Evolutionary conservation across 2,797 vertebrate species (phyloP).

Genomic region (Anguilla obscura): DNA sequence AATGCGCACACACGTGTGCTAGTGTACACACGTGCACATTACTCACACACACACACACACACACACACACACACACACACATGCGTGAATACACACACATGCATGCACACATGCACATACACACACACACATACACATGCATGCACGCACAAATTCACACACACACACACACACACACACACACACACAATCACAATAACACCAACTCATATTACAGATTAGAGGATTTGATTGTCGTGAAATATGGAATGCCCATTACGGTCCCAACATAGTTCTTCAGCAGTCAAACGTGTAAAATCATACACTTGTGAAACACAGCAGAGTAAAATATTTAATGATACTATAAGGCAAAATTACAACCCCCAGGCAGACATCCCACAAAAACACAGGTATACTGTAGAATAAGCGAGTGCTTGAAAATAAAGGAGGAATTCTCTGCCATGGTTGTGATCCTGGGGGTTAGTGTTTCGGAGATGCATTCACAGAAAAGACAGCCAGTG

Average conservation of each 20-base stretch:
- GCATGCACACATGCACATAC: not conserved
- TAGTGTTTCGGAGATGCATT: not conserved
- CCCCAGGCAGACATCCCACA: not conserved
- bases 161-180: not conserved
- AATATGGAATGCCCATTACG: not conserved
- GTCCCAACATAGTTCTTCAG: not conserved
- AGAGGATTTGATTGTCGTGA: slow-evolving; percentile 31
- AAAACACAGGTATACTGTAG: not conserved
- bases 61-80: not conserved
- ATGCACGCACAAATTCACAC: not conserved
- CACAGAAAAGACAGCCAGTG: not conserved
- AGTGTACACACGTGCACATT: not conserved
- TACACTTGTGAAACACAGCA: not conserved
- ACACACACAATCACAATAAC: not conserved
- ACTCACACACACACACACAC: not conserved
- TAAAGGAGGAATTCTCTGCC: not conserved
- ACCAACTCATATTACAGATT: slow-evolving; percentile 37
- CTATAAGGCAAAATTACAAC: not conserved
- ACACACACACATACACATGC: not conserved
- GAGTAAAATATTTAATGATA: not conserved
- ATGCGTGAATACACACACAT: slow-evolving; percentile 1
- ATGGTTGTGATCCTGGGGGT: not conserved
- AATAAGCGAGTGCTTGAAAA: not conserved
- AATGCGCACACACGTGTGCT: not conserved
- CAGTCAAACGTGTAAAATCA: not conserved